Percentiles rank a stretch among this genome's conserved stretches.
Evolutionary conservation across 2,113 vertebrate species (phyloP).

Genomic region (Tragelaphus scriptus): DNA sequence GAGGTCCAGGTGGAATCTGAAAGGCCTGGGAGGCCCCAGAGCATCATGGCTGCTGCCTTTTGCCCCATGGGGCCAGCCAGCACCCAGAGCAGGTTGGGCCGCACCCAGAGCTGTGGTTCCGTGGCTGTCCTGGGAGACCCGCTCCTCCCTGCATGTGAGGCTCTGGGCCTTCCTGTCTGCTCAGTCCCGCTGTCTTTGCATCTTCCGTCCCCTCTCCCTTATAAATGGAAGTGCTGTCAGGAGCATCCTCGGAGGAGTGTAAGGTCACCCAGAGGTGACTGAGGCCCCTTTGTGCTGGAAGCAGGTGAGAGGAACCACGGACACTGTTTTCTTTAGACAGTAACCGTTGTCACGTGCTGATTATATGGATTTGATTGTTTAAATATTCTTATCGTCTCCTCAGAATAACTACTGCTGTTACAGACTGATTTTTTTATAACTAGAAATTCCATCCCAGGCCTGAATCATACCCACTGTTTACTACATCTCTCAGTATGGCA

Average conservation of each 20-base stretch:
- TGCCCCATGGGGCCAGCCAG: accelerated
- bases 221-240: neutral
- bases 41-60: neutral
- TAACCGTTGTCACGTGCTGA: neutral
- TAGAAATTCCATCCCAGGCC: neutral
- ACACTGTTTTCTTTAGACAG: neutral
- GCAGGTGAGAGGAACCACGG: neutral
- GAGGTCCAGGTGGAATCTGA: neutral
- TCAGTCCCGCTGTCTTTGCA: neutral
- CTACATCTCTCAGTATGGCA: neutral
- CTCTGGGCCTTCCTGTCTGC: neutral
- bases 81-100: neutral
- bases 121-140: neutral
- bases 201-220: neutral
- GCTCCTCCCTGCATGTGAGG: neutral
- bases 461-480: neutral
- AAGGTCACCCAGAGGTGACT: neutral
- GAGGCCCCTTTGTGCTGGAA: neutral
- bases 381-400: neutral
- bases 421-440: neutral
- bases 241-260: neutral
- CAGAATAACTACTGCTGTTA: neutral
- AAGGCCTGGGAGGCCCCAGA: neutral
- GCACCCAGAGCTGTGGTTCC: neutral
- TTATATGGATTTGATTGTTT: neutral